phyloP scores from a whole-genome alignment of 2,113 vertebrate species.

The Bungarus multicinctus region DNA sequence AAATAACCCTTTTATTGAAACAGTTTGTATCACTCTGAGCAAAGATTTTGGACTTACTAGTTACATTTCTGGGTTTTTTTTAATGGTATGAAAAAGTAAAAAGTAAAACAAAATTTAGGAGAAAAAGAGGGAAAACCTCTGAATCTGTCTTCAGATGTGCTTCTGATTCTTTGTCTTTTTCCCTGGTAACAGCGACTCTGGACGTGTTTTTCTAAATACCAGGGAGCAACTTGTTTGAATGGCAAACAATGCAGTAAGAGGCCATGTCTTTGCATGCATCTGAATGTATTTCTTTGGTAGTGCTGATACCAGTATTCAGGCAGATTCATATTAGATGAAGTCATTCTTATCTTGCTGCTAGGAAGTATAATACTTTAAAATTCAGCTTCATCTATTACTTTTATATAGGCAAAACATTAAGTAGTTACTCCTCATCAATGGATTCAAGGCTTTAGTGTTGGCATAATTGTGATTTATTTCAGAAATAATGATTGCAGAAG shows the following conservation, averaged over 20 bases:
- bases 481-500: slow-evolving; percentile 33
- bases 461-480: not conserved
- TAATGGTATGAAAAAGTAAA: not conserved
- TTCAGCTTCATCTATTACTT: not conserved
- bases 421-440: not conserved
- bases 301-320: not conserved
- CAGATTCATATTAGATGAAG: not conserved
- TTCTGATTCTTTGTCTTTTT: not conserved
- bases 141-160: not conserved
- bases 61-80: not conserved
- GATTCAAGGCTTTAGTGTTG: not conserved
- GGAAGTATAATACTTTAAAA: not conserved
- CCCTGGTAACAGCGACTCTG: not conserved
- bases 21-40: slow-evolving; percentile 7
- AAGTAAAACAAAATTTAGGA: slow-evolving; percentile 14
- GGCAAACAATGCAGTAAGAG: not conserved
- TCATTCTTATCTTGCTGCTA: not conserved
- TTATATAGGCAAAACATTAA: not conserved
- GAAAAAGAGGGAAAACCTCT: not conserved
- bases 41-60: not conserved
- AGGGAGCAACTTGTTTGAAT: not conserved
- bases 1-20: not conserved
- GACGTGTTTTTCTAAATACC: not conserved
- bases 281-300: not conserved
- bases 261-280: not conserved